phyloP scores from a whole-genome alignment of 2,113 vertebrate genomes.

The Sterna hirundo region DNA sequence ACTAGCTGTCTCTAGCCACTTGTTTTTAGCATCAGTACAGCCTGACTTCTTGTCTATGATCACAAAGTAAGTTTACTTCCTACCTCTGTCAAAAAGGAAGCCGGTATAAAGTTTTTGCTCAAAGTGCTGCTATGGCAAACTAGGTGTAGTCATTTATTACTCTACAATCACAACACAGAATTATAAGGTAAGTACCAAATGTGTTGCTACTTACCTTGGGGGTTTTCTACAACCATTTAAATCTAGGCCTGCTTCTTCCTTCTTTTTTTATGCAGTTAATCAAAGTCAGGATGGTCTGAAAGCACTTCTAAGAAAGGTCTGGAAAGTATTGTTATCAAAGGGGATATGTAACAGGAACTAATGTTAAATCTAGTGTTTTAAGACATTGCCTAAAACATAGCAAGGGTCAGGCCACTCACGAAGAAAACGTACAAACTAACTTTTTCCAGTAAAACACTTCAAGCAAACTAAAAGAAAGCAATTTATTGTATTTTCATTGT shows the following conservation, averaged over 20 bases:
- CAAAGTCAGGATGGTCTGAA: background rate
- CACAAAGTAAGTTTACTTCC: background rate
- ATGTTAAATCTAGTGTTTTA: background rate
- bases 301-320: background rate
- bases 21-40: background rate
- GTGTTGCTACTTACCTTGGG: background rate
- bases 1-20: background rate
- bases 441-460: background rate
- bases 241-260: background rate
- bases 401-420: background rate
- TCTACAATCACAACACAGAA: background rate
- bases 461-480: background rate
- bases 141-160: background rate
- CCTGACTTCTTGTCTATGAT: background rate
- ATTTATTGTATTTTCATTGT: background rate
- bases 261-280: background rate
- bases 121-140: background rate
- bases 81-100: background rate
- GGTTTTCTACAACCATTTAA: background rate
- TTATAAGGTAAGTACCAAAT: background rate
- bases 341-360: background rate
- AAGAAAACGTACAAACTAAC: background rate
- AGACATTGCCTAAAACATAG: background rate
- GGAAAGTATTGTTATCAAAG: background rate
- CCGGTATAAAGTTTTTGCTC: background rate